Evolutionary conservation across 2,888 invertebrate genomes (phyloP).

Genomic region (Idaea dimidiata): DNA sequence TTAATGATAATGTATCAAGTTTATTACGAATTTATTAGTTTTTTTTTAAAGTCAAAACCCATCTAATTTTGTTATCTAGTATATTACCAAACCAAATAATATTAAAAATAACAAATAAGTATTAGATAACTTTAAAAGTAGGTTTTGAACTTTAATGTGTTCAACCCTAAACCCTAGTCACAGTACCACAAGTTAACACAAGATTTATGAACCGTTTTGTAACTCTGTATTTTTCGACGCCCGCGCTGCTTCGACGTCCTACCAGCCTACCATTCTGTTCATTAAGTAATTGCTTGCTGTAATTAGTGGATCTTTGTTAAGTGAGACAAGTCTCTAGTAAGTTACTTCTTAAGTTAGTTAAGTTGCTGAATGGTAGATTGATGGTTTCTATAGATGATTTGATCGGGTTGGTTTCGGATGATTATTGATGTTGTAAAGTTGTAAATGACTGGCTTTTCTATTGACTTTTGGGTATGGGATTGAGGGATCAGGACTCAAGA

Average conservation of each 20-base stretch:
- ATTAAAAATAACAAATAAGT: no score
- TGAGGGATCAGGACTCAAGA: no score
- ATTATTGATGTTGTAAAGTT: not conserved
- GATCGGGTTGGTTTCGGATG: not conserved
- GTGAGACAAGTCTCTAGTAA: not conserved
- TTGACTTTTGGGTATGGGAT: not conserved
- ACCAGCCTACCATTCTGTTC: constrained; percentile 18
- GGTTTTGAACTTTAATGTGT: not conserved
- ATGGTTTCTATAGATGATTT: constrained; percentile 4
- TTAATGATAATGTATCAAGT: no score
- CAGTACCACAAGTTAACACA: constrained; percentile 7
- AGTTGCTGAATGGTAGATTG: constrained; percentile 7
- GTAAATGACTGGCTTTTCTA: not conserved
- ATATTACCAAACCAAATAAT: no score
- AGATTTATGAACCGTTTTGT: constrained; percentile 52
- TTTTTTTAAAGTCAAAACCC: no score
- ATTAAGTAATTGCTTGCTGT: constrained; percentile 26
- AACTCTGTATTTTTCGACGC: constrained; percentile 37
- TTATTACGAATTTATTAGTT: no score
- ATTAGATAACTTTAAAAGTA: no score
- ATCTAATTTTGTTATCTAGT: no score
- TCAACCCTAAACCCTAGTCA: constrained; percentile 16
- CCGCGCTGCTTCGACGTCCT: not conserved
- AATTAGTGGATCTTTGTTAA: constrained; percentile 14
- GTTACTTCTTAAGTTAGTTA: not conserved